phyloP scores from a whole-genome alignment of 2,113 vertebrate genomes.

The Melanostigma gelatinosum region DNA sequence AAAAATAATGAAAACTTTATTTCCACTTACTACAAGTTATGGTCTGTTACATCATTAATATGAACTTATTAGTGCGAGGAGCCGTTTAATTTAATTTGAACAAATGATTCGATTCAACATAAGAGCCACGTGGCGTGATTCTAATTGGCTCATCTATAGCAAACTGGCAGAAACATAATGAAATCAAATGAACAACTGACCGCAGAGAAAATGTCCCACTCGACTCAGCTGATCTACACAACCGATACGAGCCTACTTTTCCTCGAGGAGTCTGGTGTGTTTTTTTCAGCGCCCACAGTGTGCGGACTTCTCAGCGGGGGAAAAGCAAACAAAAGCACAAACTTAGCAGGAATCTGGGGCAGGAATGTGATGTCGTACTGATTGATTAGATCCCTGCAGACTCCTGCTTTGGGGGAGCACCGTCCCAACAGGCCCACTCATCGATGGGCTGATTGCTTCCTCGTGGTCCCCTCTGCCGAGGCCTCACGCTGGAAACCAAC shows the following conservation, averaged over 20 bases:
- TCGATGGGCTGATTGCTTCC: conserved; percentile 73
- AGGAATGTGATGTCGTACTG: conserved; percentile 49
- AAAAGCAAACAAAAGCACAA: conserved; percentile 57
- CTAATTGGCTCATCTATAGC: background rate
- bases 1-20: conserved; percentile 13
- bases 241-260: conserved; percentile 26
- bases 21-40: background rate
- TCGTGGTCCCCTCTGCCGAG: conserved; percentile 49
- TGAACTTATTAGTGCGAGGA: background rate
- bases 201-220: background rate
- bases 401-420: conserved; percentile 39
- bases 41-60: background rate
- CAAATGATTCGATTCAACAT: conserved; percentile 6
- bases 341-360: conserved; percentile 53
- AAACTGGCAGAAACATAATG: conserved; percentile 14
- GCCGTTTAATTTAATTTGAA: conserved; percentile 18
- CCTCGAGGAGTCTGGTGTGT: conserved; percentile 5
- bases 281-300: background rate
- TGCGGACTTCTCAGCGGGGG: conserved; percentile 32
- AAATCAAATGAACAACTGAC: conserved; percentile 6
- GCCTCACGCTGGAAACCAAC: conserved; percentile 40
- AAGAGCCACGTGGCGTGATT: background rate
- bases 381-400: conserved; percentile 73
- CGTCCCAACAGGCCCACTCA: conserved; percentile 55
- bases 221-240: conserved; percentile 22